Conservation (phyloP, 2,113 vertebrate species). For the Mormyrus lacerda region DNA sequence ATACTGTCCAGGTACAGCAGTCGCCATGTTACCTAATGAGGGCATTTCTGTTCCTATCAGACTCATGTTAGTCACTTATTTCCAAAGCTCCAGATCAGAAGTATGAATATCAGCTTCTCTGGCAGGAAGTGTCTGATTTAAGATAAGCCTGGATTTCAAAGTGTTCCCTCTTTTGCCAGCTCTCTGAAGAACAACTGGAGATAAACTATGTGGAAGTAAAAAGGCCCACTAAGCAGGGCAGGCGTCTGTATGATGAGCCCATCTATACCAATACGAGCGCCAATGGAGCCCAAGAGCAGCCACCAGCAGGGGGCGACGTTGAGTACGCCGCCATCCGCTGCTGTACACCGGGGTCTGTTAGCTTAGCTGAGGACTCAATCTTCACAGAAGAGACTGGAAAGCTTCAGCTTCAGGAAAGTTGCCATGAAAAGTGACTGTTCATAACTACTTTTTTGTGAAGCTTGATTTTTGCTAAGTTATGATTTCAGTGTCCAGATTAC, state of each 20-base stretch:
- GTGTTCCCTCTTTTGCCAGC: background rate
- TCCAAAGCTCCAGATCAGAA: background rate
- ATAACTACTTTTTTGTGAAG: background rate
- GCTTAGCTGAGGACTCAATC: background rate
- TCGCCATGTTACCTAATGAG: background rate
- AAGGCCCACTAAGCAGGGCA: background rate
- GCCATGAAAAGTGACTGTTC: background rate
- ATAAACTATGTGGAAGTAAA: background rate
- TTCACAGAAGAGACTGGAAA: background rate
- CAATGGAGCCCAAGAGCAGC: background rate
- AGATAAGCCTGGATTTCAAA: background rate
- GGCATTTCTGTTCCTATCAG: background rate
- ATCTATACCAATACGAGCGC: conserved; percentile 3
- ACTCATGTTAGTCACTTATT: background rate
- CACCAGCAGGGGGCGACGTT: background rate
- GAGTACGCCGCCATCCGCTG: background rate
- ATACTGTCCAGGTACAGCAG: background rate
- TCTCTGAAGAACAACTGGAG: background rate
- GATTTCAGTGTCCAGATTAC: background rate
- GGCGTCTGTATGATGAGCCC: background rate
- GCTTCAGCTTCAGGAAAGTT: background rate
- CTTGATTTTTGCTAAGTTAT: background rate
- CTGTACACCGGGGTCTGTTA: background rate
- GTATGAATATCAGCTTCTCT: background rate
- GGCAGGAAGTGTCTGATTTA: background rate